phyloP scores from a whole-genome alignment of 2,888 invertebrate species.

The Xestobium rufovillosum region DNA sequence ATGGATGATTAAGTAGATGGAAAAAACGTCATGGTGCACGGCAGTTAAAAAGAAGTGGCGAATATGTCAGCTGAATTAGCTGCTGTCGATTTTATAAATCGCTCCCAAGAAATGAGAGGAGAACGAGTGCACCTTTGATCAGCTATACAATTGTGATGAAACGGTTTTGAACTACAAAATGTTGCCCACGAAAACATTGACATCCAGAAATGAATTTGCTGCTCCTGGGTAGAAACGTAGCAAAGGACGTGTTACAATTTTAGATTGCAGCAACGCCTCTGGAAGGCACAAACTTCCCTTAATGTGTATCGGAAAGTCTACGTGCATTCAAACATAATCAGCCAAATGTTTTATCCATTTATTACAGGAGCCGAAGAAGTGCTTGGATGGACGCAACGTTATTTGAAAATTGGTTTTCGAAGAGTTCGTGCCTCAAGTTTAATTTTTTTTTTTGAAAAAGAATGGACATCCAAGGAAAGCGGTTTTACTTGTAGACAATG shows the following conservation, averaged over 20 bases:
- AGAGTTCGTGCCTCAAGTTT: too few relatives aligned
- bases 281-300: slow-evolving; percentile 22
- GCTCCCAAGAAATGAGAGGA: slow-evolving; percentile 17
- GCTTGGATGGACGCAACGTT: too few relatives aligned
- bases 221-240: slow-evolving; percentile 21
- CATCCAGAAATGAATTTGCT: slow-evolving; percentile 15
- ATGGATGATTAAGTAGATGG: slow-evolving; percentile 19
- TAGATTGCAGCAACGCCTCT: slow-evolving; percentile 23
- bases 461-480: too few relatives aligned
- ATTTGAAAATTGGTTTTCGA: too few relatives aligned
- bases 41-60: slow-evolving; percentile 15
- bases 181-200: slow-evolving; percentile 22
- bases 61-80: slow-evolving; percentile 21
- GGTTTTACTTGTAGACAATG: too few relatives aligned
- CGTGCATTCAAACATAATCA: slow-evolving; percentile 23
- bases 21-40: too few relatives aligned
- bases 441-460: too few relatives aligned
- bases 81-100: slow-evolving; percentile 12
- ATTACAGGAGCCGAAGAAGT: slow-evolving; percentile 21
- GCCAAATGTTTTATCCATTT: too few relatives aligned
- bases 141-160: slow-evolving; percentile 25
- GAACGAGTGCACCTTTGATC: slow-evolving; percentile 18
- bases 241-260: slow-evolving; percentile 23
- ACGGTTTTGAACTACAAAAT: slow-evolving; percentile 23
- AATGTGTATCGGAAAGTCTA: too few relatives aligned